Conservation (phyloP, 2,888 invertebrate species). For the Chrysolina americana region DNA sequence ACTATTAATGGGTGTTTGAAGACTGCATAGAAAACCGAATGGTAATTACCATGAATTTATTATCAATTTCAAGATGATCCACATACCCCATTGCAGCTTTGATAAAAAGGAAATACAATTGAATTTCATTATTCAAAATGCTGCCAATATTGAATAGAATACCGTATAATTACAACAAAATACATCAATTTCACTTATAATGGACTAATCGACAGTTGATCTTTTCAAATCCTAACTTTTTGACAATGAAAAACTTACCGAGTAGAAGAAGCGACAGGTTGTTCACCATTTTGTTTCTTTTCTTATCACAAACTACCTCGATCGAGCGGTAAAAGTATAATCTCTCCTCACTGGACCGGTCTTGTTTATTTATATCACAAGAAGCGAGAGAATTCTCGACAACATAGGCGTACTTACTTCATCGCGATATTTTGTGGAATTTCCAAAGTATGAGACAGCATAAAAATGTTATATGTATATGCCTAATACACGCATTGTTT, state of each 20-base stretch:
- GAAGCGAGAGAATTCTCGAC: background rate
- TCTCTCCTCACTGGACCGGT: background rate
- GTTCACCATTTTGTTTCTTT: constrained; percentile 4
- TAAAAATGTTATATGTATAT: no score
- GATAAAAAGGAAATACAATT: no score
- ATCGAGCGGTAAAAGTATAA: background rate
- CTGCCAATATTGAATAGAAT: no score
- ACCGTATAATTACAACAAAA: no score
- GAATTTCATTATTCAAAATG: no score
- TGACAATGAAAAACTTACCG: background rate
- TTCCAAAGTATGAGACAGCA: background rate
- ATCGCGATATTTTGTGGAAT: background rate
- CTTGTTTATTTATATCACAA: background rate
- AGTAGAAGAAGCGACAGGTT: background rate
- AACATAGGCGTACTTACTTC: constrained; percentile 3
- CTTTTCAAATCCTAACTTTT: background rate
- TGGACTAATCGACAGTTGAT: background rate
- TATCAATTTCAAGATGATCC: no score
- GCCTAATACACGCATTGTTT: no score
- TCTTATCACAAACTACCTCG: constrained; percentile 1
- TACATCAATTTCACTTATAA: no score
- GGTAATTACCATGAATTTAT: no score
- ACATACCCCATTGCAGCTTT: no score
- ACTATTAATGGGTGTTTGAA: no score
- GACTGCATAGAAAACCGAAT: no score